phyloP scores from a whole-genome alignment of 1,140 invertebrate genomes.

The Probaryconus sp. region DNA sequence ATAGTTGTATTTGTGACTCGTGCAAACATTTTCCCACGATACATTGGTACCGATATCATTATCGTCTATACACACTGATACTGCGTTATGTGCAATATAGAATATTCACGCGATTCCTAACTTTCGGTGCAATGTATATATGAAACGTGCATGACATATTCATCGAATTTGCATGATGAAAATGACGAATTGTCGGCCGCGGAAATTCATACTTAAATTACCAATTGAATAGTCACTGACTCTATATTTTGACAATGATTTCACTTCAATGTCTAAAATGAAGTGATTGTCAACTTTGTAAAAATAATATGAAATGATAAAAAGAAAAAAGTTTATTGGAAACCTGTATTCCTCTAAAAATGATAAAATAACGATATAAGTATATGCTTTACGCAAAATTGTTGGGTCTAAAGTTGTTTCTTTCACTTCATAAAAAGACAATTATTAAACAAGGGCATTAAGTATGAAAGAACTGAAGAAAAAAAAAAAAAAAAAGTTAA shows the following conservation, averaged over 20 bases:
- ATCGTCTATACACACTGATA: slow-evolving; percentile 15
- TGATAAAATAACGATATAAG: too few species aligned
- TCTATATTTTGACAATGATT: slow-evolving; percentile 27
- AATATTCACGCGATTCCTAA: slow-evolving; percentile 25
- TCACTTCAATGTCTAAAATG: too few species aligned
- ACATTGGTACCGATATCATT: slow-evolving; percentile 24
- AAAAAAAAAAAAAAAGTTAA: too few species aligned
- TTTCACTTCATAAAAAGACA: too few species aligned
- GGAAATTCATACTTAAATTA: slow-evolving; percentile 74
- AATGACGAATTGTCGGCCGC: slow-evolving; percentile 54
- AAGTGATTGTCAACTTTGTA: too few species aligned
- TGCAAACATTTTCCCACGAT: slow-evolving; percentile 24
- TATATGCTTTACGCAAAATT: too few species aligned
- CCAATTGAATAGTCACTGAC: slow-evolving; percentile 65
- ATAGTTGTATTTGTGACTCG: not conserved
- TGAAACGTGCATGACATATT: slow-evolving; percentile 37
- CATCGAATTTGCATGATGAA: slow-evolving; percentile 53
- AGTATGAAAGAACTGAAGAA: too few species aligned
- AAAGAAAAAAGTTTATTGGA: too few species aligned
- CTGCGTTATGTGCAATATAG: not conserved
- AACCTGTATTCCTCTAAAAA: too few species aligned
- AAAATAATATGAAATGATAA: too few species aligned
- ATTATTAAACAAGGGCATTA: too few species aligned
- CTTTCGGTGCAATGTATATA: slow-evolving; percentile 46
- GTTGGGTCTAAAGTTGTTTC: too few species aligned